Evolutionary conservation across 2,113 vertebrate genomes (phyloP), one percentile per base, ranked within the genome.

Genomic region (Melierax canorus): DNA sequence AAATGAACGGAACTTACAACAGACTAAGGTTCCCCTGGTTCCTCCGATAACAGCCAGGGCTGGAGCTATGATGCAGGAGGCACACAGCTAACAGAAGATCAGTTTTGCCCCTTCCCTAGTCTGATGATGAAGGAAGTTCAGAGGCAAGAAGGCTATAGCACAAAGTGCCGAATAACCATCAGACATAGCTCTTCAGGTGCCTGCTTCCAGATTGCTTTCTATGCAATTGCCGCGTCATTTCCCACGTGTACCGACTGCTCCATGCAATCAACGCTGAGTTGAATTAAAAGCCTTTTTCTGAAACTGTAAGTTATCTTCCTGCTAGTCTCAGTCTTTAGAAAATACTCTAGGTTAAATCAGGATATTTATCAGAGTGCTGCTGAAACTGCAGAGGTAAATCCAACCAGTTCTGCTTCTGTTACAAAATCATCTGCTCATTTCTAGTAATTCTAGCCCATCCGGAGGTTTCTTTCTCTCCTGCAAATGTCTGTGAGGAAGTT

Each of bases 121-220:
- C 14, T 27, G 41, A 18, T 73, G 26, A 36, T 20, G 15, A 66
- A 2, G 13, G 23, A 32, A 73, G 6, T 69, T 88, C 32, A 83
- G 58, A 77, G 50, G 38, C 15, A 43, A 60, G 48, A 29, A 60
- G 15, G 24, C 27, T 29, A 0, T 1, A 55, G 14, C 12, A 39
- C 9, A 5, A 55, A 53, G 36, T 19, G 29, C 53, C 78, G 30
- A 82, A 41, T 17, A 72, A 67, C 34, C 18, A 30, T 32, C 78
- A 79, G 85, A 23, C 29, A 4, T 1, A 63, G 32, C 8, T 22
- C 8, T 22, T 58, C 48, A 38, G 67, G 41, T 41, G 20, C 12
- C 41, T 10, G 0, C 26, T 55, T n/a, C 13, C 68, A 62, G 53
- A 55, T 0, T 7, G 6, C 2, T 3, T 64, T 62, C 69, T 21